Evolutionary conservation across 1,140 invertebrate genomes (phyloP), one percentile per base, ranked within the genome.

Genomic region (Drosophila arizonae): DNA sequence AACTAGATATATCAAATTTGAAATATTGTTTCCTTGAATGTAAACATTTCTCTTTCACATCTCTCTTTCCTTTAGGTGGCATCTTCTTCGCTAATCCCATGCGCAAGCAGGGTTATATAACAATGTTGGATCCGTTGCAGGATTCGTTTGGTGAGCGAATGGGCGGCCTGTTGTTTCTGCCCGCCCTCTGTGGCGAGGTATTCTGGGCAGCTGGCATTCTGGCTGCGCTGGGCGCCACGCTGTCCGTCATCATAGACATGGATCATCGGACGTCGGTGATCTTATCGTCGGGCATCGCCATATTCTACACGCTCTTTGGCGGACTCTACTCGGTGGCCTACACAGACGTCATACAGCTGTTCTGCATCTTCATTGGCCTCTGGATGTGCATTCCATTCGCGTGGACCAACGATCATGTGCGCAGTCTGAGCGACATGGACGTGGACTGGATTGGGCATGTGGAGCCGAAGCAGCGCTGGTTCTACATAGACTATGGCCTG

Each of bases 331-430:
- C 98, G 43, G 99, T 99, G 39, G 98, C 98, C 0, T 99, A 99
- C 91, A 99, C 99, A 1, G 99, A 99, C 92, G 98, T 99, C 77
- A 98, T 99, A 76, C 99, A 99, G 92, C 94, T 99, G 2, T 98
- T 99, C 93, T 99, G 98, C 92, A 99, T 99, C 90, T 99, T 99
- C 93, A 95, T 99, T 78, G 99, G 99, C 24, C 93, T 99, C 93
- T 99, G 98, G 98, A 95, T 99, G 93, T 98, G 98, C 86, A 98
- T 99, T 65, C 98, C 98, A 1, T 99, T 99, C 92, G 98, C 98
- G 1, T 95, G 98, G 95, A 93, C 93, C 30, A 96, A 99, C 92
- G 94, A 95, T 26, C 95, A 96, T 78, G 97, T 99, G 5, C 93
- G 94, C 46, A 95, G 96, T 1, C 93, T 98, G 13, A 93, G 95